Conservation (phyloP, 2,113 vertebrate species). For the Melanostigma gelatinosum region DNA sequence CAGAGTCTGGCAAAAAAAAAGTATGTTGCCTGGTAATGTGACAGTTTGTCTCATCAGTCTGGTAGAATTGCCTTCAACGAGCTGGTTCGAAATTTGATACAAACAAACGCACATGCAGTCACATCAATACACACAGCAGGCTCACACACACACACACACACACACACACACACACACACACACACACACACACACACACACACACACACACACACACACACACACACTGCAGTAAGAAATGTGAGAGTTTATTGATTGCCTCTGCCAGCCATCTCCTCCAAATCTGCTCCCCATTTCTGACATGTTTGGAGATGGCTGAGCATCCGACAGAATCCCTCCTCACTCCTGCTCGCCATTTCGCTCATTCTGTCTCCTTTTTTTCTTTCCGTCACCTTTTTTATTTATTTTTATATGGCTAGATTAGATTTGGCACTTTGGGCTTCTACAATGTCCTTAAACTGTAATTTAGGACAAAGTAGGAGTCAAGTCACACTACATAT, state of each 20-base stretch:
- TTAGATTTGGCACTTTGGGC: not conserved
- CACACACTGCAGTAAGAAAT: slow-evolving; percentile 50
- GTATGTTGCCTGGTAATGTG: slow-evolving; percentile 38
- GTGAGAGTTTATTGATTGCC: slow-evolving; percentile 72
- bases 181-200: not conserved
- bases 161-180: not conserved
- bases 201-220: slow-evolving; percentile 1
- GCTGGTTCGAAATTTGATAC: slow-evolving; percentile 36
- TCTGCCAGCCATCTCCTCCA: slow-evolving; percentile 54
- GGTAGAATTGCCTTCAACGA: slow-evolving; percentile 44
- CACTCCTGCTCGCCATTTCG: slow-evolving; percentile 19
- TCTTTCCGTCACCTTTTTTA: slow-evolving; percentile 4
- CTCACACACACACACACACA: not conserved
- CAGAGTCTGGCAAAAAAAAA: not conserved
- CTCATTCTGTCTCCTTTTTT: slow-evolving; percentile 24
- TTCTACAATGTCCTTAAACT: slow-evolving; percentile 14
- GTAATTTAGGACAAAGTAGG: slow-evolving; percentile 11
- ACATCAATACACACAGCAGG: slow-evolving; percentile 5
- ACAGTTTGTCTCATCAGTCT: slow-evolving; percentile 53
- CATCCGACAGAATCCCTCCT: slow-evolving; percentile 36
- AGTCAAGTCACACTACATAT: slow-evolving; percentile 17
- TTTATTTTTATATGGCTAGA: slow-evolving; percentile 9
- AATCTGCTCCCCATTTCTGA: slow-evolving; percentile 57
- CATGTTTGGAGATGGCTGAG: slow-evolving; percentile 54
- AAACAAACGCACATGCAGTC: not conserved